Evolutionary conservation across 92 coral and sea anemone species (phyloP).

Genomic region (Porites lobata): DNA sequence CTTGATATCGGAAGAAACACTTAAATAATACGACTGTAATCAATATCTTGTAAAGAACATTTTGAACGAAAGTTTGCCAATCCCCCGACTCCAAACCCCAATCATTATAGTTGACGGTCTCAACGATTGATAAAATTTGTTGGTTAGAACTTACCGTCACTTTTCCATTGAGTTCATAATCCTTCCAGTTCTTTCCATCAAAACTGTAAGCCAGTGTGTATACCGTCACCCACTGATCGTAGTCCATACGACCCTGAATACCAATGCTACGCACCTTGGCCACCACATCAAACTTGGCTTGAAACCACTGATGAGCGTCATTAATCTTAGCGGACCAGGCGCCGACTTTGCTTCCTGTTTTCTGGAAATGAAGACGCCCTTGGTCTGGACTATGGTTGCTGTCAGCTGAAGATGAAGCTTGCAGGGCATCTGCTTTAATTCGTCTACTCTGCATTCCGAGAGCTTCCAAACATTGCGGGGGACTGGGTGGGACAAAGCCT

Average conservation of each 20-base stretch:
- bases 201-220: conserved; percentile 63
- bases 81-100: too few relatives aligned
- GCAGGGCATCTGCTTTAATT: conserved; percentile 34
- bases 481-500: conserved; percentile 76
- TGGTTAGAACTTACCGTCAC: conserved; percentile 41
- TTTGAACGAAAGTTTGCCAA: too few relatives aligned
- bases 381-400: conserved; percentile 41
- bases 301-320: conserved; percentile 57
- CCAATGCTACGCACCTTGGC: conserved; percentile 61
- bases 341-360: conserved; percentile 41
- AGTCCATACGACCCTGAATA: conserved; percentile 62
- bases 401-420: conserved; percentile 52
- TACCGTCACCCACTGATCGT: conserved; percentile 64
- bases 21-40: too few relatives aligned
- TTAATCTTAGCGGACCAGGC: conserved; percentile 60
- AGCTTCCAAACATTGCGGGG: conserved; percentile 56
- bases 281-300: conserved; percentile 58
- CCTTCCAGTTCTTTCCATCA: conserved; percentile 52
- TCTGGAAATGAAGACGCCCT: conserved; percentile 50
- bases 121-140: not conserved
- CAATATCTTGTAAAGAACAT: too few relatives aligned
- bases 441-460: conserved; percentile 64
- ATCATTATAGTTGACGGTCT: too few relatives aligned
- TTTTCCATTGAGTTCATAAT: conserved; percentile 41
- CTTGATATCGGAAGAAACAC: too few relatives aligned